Evolutionary conservation across 2,888 invertebrate genomes (phyloP).

Genomic region (Brachypalpus laphriformis): DNA sequence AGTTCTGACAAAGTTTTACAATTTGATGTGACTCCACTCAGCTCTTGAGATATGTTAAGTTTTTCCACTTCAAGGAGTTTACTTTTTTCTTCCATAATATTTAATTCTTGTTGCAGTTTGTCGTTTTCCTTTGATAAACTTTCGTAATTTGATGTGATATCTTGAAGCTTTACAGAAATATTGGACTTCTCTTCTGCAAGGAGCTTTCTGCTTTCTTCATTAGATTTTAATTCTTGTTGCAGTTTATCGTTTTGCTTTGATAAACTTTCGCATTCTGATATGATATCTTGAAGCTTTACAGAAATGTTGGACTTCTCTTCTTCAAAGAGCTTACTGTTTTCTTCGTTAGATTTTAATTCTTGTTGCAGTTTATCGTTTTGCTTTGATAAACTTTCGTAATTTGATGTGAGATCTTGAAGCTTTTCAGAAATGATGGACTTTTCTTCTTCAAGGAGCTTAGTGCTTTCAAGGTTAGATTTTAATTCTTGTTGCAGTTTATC

Average conservation of each 20-base stretch:
- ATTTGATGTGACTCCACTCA: conserved; percentile 75
- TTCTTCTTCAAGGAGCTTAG: conserved; percentile 68
- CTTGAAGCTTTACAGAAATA: conserved; percentile 84
- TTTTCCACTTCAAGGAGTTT: conserved; percentile 78
- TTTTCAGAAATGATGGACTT: conserved; percentile 35
- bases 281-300: conserved; percentile 84
- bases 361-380: conserved; percentile 85
- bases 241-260: conserved; percentile 77
- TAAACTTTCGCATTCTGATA: conserved; percentile 77
- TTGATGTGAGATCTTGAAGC: conserved; percentile 75
- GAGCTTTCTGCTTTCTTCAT: conserved; percentile 75
- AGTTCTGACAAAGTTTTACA: conserved; percentile 75
- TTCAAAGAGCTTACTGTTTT: conserved; percentile 84
- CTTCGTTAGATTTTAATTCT: conserved; percentile 85
- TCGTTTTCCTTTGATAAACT: conserved; percentile 75
- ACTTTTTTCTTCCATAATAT: conserved; percentile 65
- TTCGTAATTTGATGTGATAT: conserved; percentile 81
- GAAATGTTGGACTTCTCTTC: conserved; percentile 81
- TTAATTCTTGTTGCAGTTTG: conserved; percentile 75
- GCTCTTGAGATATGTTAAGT: conserved; percentile 76
- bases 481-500: conserved; percentile 85
- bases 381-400: conserved; percentile 73
- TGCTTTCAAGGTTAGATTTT: conserved; percentile 84
- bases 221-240: conserved; percentile 76
- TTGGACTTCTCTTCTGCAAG: no score